Base-by-base conservation (phyloP, 2,888 invertebrate genomes). In the Sinhomidia bicolor region DNA sequence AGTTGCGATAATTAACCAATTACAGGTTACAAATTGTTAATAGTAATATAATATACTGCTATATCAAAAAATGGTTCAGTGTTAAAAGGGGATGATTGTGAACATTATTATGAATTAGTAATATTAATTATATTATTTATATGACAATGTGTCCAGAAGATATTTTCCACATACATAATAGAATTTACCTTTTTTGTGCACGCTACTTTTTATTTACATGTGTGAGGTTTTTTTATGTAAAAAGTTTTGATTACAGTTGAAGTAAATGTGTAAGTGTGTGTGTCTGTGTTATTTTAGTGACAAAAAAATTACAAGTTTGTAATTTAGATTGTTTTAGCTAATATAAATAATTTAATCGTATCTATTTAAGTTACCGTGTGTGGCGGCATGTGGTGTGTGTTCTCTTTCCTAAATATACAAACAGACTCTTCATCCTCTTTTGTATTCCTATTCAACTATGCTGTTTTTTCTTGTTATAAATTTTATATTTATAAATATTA, bases 301-400 rank as follows among this genome's bases (percentile, higher is more conserved):
- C 57, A 41, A 7, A 60, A 60, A 4, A 60, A 60, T 26, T 60
- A 60, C 51, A 47, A 47, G 23, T 17, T 54, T 17, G 20, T 68
- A 62, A 62, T 29, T 29, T 29, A 29, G 62, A 68, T 68, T 12
- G 36, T 68, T 7, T 26, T 62, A 17, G 26, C 12, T n/a, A n/a
- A n/a, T 9, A 62, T 62, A 62, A 44, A 26, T 71, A 44, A 47
- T 41, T 47, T 74, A 74, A 87, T 87, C 87, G 87, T 87, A 87
- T n/a, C n/a, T 86, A 81, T 87, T 80, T 87, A 86, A 68, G 80
- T 87, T 87, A 87, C 87, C 87, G 60, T 81, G 87, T 81, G 87
- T 60, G 85, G 82, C 44, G 62, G 23, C 44, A 20, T 29, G 62
- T 62, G 26, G 26, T 82, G 84, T 85, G 76, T 85, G 79, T 79